A percentile compares a stretch with the other conserved stretches of the same genome.
Evolutionary conservation across 2,888 invertebrate genomes (phyloP).

Genomic region (Nephrotoma appendiculata): DNA sequence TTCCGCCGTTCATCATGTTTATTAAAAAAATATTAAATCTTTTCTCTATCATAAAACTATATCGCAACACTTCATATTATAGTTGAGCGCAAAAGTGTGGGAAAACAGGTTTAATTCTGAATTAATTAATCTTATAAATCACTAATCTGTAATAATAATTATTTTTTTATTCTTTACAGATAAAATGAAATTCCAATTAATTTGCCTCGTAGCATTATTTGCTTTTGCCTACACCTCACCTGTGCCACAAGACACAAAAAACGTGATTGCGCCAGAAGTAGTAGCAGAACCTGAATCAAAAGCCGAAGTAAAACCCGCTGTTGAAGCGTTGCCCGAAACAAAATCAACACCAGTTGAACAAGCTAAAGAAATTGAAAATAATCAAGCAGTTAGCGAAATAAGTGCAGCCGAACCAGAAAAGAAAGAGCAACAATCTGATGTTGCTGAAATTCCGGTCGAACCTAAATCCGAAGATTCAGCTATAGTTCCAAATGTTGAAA

Average conservation of each 20-base stretch:
- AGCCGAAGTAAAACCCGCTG: constrained; percentile 17
- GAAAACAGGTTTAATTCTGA: not conserved
- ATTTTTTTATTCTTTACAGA: constrained; percentile 9
- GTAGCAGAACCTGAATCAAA: constrained; percentile 14
- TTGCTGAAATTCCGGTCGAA: constrained; percentile 21
- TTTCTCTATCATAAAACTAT: not conserved
- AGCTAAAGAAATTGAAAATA: constrained; percentile 12
- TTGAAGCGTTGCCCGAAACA: constrained; percentile 19
- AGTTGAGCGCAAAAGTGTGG: not conserved
- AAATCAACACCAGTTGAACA: constrained; percentile 11
- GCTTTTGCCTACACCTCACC: constrained; percentile 22
- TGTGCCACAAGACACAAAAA: constrained; percentile 26
- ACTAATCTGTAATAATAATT: not conserved
- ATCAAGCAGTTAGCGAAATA: constrained; percentile 16
- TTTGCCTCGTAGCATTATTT: constrained; percentile 22
- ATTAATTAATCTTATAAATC: not conserved
- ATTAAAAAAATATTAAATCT: not conserved
- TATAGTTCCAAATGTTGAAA: constrained; percentile 11
- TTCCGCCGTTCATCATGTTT: not conserved
- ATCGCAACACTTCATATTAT: not conserved
- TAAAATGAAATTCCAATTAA: constrained; percentile 27
- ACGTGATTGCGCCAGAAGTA: constrained; percentile 13
- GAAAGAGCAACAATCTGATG: constrained; percentile 11
- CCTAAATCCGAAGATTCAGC: constrained; percentile 10
- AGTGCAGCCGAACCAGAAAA: constrained; percentile 13